These are phyloP conservation scores for Saimiri boliviensis DNA, from an alignment of 2,113 vertebrate genomes.

Conservation along the genomic window DNA sequence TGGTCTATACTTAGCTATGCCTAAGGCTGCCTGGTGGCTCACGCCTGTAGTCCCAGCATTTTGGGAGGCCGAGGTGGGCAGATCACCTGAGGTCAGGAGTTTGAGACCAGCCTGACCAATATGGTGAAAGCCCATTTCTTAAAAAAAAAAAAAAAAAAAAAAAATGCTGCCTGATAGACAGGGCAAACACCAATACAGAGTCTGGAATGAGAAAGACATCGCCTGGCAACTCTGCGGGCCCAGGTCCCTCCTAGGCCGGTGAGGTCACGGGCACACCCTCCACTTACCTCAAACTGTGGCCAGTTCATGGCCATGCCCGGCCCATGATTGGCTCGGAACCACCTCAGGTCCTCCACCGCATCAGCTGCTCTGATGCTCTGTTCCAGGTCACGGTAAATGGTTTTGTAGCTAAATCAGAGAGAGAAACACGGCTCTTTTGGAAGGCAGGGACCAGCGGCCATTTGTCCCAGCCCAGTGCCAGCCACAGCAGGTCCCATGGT, in stretches of 20 bases:
- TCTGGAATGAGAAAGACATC: not conserved
- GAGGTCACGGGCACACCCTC: accelerated
- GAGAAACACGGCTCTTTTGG: not conserved
- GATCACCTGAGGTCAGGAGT: no score
- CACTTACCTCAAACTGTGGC: slow-evolving; percentile 97
- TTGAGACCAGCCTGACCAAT: no score
- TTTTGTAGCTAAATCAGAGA: slow-evolving; percentile 88
- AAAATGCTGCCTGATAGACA: not conserved
- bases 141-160: not conserved
- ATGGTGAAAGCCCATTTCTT: no score
- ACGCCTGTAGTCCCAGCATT: no score
- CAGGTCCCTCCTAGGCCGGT: not conserved
- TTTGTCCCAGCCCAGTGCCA: not conserved
- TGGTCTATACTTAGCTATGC: no score
- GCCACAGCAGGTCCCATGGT: not conserved
- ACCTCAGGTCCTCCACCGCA: slow-evolving; percentile 93
- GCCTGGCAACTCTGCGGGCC: accelerated
- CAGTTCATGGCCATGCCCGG: slow-evolving; percentile 99
- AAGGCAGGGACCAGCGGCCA: not conserved
- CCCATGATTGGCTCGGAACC: slow-evolving; percentile 94
- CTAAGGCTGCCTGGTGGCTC: not conserved
- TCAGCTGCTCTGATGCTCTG: slow-evolving; percentile 92
- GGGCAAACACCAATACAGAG: no score
- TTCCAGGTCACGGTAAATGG: slow-evolving; percentile 93
- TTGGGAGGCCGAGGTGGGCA: no score